Evolutionary conservation across 2,888 invertebrate species (phyloP), one percentile per base, ranked within the genome.

Genomic region (Piscicola geometra): DNA sequence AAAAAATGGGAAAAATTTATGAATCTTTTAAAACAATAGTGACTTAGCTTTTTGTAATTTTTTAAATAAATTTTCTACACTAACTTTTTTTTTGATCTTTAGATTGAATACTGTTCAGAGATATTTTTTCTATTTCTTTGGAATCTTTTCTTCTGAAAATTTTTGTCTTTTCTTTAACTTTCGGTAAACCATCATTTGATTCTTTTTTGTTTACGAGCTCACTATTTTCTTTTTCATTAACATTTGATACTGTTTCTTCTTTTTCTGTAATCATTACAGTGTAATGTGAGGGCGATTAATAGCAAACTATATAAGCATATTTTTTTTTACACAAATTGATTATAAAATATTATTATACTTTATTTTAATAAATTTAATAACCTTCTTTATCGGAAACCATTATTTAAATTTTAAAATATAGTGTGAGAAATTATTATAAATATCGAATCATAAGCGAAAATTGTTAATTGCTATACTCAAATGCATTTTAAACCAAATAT

Each of bases 91-190:
- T 56, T 5, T 18, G 5, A 56, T 56, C 25, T 56, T 56, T 25
- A 18, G 60, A 56, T 25, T 56, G n/a, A 56, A 56, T n/a, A 56
- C 60, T 56, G 60, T 56, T 56, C 12, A 56, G 5, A 56, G 60
- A 56, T 15, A 56, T 25, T 21, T 25, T 56, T 5, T 56, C 60
- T 25, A 21, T 21, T 5, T 56, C 60, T 25, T 25, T 56, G 21
- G 60, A 56, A 25, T 56, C 60, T 21, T 18, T 25, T 56, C 60
- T 56, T 56, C 25, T 56, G 60, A 56, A 56, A 15, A 56, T 21
- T 56, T 56, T 56, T 25, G 60, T 56, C n/a, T 56, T 56, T 3
- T 56, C 60, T 56, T 56, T 56, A 3, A 56, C 60, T 56, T 21
- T 56, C n/a, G 60, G 60, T 21, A 56, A 56, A 15, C 60, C 60